These are phyloP conservation scores for Antrozous pallidus DNA, from an alignment of 2,797 vertebrate species.

Conservation along the genomic window DNA sequence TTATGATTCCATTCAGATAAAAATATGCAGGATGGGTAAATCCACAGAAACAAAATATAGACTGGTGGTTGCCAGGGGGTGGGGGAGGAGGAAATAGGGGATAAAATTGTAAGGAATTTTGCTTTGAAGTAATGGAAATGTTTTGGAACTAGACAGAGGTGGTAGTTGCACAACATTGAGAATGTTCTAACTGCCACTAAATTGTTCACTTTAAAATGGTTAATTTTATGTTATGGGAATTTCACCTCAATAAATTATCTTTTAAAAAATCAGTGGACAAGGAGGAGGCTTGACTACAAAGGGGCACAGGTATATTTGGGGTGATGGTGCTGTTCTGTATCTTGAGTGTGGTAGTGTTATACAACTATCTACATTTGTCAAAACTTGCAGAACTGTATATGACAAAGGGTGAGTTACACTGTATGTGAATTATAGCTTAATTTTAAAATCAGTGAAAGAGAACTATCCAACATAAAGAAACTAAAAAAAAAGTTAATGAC, in stretches of 20 bases:
- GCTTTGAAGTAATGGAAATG: neutral
- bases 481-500: neutral
- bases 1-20: neutral
- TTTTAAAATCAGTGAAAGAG: neutral
- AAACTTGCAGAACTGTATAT: neutral
- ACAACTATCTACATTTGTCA: neutral
- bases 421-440: neutral
- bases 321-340: neutral
- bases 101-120: neutral
- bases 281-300: neutral
- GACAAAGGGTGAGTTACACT: neutral
- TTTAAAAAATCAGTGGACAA: neutral
- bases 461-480: neutral
- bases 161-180: neutral
- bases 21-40: neutral
- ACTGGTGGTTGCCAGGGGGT: neutral
- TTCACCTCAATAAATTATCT: neutral
- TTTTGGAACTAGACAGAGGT: neutral
- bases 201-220: neutral
- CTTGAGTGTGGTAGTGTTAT: neutral
- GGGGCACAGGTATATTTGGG: too few relatives aligned
- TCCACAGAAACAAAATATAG: neutral
- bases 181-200: neutral
- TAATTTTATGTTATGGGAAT: neutral
- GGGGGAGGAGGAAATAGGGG: too few relatives aligned